phyloP scores from a whole-genome alignment of 1,140 invertebrate genomes.

The Araneus ventricosus region DNA sequence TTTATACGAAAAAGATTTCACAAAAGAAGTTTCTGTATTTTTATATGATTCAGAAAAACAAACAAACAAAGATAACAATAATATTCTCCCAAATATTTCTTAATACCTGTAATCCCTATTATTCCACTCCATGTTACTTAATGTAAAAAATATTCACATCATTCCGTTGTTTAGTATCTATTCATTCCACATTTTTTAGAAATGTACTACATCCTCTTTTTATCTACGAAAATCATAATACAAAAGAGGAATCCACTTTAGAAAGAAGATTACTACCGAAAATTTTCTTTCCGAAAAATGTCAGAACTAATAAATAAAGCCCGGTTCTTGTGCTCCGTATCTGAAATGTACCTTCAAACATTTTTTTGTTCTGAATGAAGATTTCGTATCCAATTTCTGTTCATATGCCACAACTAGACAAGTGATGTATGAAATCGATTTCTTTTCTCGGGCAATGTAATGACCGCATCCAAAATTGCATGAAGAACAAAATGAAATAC shows the following conservation, averaged over 20 bases:
- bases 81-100: neutral
- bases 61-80: neutral
- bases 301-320: conserved; percentile 36
- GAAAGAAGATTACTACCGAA: neutral
- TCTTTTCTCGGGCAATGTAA: neutral
- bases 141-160: neutral
- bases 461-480: conserved; percentile 28
- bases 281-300: neutral
- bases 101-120: neutral
- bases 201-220: neutral
- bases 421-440: conserved; percentile 43
- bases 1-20: no score
- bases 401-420: conserved; percentile 14
- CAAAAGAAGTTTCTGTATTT: no score
- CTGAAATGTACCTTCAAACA: neutral
- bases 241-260: neutral
- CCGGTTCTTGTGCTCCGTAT: neutral
- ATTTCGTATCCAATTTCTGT: conserved; percentile 41
- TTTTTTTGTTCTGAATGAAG: neutral
- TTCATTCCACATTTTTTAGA: neutral
- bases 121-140: no score
- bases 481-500: conserved; percentile 18
- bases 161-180: neutral
- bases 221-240: neutral
- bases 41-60: neutral